phyloP scores from a whole-genome alignment of 2,888 invertebrate genomes.

The Phaonia tiefii region DNA sequence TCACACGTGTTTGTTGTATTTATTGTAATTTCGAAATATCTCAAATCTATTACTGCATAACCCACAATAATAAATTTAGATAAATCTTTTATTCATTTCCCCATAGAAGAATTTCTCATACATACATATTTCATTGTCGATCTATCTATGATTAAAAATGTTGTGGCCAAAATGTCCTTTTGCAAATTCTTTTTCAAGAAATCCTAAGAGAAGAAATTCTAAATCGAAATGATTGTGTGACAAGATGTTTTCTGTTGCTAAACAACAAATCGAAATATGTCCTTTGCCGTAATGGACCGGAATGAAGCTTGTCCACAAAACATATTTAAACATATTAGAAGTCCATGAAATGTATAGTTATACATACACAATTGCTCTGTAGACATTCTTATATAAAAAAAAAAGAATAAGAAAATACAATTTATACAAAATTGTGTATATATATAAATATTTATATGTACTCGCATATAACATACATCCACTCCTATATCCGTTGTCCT shows the following conservation, averaged over 20 bases:
- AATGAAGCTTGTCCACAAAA: background rate
- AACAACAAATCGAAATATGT: slow-evolving; percentile 17
- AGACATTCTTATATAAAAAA: background rate
- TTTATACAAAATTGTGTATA: too few relatives aligned
- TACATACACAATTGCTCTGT: background rate
- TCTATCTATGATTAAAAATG: too few relatives aligned
- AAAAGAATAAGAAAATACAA: too few relatives aligned
- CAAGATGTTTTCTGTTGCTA: slow-evolving; percentile 13
- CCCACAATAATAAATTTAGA: background rate
- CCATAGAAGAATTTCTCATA: background rate
- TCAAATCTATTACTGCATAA: background rate
- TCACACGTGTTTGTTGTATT: too few relatives aligned
- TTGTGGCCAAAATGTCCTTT: too few relatives aligned
- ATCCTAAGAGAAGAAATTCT: background rate
- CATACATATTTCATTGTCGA: too few relatives aligned
- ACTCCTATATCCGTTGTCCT: background rate
- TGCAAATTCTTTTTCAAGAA: too few relatives aligned
- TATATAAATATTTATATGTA: background rate
- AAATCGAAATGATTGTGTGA: background rate
- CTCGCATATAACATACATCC: background rate
- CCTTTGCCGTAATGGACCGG: background rate
- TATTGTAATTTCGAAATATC: too few relatives aligned
- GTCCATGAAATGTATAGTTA: background rate
- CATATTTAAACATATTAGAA: background rate
- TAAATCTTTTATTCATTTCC: slow-evolving; percentile 12